Evolutionary conservation across 2,888 invertebrate species (phyloP).

Genomic region (Drosophila putrida): DNA sequence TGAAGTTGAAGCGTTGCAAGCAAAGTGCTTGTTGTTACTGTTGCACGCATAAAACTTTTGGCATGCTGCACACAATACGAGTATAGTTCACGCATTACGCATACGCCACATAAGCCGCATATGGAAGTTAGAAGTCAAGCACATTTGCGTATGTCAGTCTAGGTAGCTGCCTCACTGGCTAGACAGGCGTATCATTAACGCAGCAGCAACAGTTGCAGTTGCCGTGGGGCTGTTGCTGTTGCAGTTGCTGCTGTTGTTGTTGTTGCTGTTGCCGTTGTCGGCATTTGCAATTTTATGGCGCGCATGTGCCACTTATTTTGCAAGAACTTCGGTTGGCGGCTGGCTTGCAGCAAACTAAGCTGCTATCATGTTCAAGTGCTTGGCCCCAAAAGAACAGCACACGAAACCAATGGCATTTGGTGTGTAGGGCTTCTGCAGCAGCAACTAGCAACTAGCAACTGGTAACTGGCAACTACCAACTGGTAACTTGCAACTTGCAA

Average conservation of each 20-base stretch:
- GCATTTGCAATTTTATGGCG: slow-evolving; percentile 70
- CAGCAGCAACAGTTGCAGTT: slow-evolving; percentile 50
- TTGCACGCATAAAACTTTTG: slow-evolving; percentile 23
- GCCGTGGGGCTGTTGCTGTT: slow-evolving; percentile 1
- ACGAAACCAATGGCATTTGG: slow-evolving; percentile 33
- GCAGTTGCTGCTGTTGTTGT: slow-evolving; percentile 9
- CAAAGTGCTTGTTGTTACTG: not conserved
- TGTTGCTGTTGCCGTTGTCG: slow-evolving; percentile 41
- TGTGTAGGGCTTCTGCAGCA: slow-evolving; percentile 68
- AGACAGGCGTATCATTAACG: slow-evolving; percentile 79
- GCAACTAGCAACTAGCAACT: slow-evolving; percentile 27
- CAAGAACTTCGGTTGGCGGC: slow-evolving; percentile 61
- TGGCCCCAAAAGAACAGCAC: slow-evolving; percentile 65
- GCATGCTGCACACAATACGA: slow-evolving; percentile 28
- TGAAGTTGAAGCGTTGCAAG: not conserved
- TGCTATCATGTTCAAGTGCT: slow-evolving; percentile 80
- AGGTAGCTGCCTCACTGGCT: slow-evolving; percentile 37
- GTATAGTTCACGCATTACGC: slow-evolving; percentile 52
- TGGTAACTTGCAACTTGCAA: slow-evolving; percentile 33
- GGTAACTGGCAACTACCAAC: slow-evolving; percentile 9
- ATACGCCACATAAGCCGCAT: slow-evolving; percentile 65
- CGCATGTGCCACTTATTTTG: slow-evolving; percentile 77
- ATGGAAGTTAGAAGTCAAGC: slow-evolving; percentile 40
- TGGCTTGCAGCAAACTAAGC: slow-evolving; percentile 62
- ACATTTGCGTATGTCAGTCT: slow-evolving; percentile 54